These are phyloP conservation scores for Oncorhynchus clarkii DNA, from an alignment of 2,113 vertebrate species.

Conservation along the genomic window DNA sequence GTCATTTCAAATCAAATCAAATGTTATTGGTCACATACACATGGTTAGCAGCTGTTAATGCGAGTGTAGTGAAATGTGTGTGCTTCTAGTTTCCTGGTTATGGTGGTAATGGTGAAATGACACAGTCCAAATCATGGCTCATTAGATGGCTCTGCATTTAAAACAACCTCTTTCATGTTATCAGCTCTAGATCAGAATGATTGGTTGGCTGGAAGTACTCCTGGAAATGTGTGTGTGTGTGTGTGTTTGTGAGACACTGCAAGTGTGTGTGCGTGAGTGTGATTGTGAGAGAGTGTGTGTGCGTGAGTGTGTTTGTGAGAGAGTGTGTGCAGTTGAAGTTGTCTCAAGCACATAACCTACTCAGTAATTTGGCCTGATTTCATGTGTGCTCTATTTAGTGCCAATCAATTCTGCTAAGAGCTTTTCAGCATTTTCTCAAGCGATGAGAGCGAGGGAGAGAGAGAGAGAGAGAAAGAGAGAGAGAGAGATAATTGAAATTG, in stretches of 20 bases:
- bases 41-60: too few species aligned
- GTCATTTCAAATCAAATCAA: too few species aligned
- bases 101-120: not conserved
- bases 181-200: not conserved
- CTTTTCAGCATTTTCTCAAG: conserved; percentile 25
- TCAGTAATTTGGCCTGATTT: conserved; percentile 54
- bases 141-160: not conserved
- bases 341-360: conserved; percentile 51
- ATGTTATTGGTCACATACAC: too few species aligned
- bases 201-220: not conserved
- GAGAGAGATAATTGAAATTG: too few species aligned
- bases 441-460: too few species aligned
- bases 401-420: conserved; percentile 58
- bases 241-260: not conserved
- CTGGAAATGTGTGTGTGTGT: not conserved
- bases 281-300: conserved; percentile 23
- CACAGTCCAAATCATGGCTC: not conserved
- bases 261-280: conserved; percentile 1
- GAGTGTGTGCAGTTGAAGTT: conserved; percentile 35
- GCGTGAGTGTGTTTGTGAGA: conserved; percentile 12
- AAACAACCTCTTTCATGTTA: not conserved
- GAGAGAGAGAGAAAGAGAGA: too few species aligned
- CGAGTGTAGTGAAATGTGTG: too few species aligned
- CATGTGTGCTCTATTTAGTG: conserved; percentile 53
- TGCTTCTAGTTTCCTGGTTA: too few species aligned